Evolutionary conservation across 2,888 invertebrate species (phyloP).

Genomic region (Deroplatys truncata): DNA sequence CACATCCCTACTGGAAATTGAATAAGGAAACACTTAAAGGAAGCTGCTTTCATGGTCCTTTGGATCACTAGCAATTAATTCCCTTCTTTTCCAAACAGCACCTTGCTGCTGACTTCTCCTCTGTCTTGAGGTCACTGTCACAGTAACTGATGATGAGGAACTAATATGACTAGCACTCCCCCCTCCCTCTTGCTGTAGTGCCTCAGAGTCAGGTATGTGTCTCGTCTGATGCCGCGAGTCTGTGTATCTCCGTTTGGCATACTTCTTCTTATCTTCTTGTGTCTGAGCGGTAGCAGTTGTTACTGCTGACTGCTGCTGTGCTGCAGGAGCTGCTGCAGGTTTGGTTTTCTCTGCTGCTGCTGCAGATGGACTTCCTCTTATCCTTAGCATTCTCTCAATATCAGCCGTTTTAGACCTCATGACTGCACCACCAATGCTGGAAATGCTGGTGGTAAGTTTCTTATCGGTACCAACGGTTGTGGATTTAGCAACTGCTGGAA

Average conservation of each 20-base stretch:
- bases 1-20: neutral
- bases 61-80: conserved; percentile 74
- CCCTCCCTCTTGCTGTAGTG: conserved; percentile 39
- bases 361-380: conserved; percentile 11
- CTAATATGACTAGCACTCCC: conserved; percentile 33
- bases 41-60: conserved; percentile 37
- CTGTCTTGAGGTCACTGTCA: conserved; percentile 32
- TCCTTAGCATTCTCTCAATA: conserved; percentile 53
- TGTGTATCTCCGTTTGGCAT: conserved; percentile 57
- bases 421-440: conserved; percentile 62
- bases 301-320: neutral
- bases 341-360: neutral
- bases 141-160: conserved; percentile 30
- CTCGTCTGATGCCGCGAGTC: conserved; percentile 57
- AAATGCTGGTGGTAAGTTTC: conserved; percentile 54
- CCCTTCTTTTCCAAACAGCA: conserved; percentile 72
- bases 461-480: conserved; percentile 39
- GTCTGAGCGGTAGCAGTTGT: conserved; percentile 45
- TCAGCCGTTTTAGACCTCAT: conserved; percentile 63
- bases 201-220: conserved; percentile 54
- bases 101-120: conserved; percentile 36
- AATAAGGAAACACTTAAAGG: neutral
- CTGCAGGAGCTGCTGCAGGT: neutral
- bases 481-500: neutral
- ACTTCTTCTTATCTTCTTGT: conserved; percentile 56